Base-by-base conservation (phyloP, 2,113 vertebrate species). In the Lepus europaeus region DNA sequence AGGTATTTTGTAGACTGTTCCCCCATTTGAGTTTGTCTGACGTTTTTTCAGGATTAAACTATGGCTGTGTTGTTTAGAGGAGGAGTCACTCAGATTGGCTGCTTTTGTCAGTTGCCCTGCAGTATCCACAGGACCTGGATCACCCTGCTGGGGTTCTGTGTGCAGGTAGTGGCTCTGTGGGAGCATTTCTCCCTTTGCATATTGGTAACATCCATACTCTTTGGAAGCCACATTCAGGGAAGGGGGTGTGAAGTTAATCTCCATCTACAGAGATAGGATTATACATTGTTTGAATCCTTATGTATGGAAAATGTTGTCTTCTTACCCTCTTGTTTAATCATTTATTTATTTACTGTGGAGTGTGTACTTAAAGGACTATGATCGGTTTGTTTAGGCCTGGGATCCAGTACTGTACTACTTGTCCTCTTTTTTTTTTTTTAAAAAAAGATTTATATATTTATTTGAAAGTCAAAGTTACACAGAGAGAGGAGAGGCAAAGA, bases 261-360 rank as follows among this genome's bases (percentile, higher is more conserved):
- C 6, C 22, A 19, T 9, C 29, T 89, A 2, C 31, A 22, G 12
- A 11, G 76, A 27, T 39, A 72, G 33, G 45, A 39, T 61, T 77
- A 53, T 56, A 33, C 25, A 11, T 69, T 86, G 20, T 61, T 88
- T 72, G 45, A 86, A 84, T 90, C 84, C 14, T 93, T 82, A 51
- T 88, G 2, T 59, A 53, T 70, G 78, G 77, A 63, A 89, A 23
- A 77, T 70, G 51, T 89, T 80, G 5, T 73, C 12, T 14, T 51
- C 31, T 51, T 66, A 3, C 5, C 10, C 59, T 2, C 56, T 70
- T 29, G n/a, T 74, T 87, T 51, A 78, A 81, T 16, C 29, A 33
- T 45, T 78, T 8, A 36, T 73, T 76, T 87, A 6, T 93, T n/a
- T 73, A 6, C n/a, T 83, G 56, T 45, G 45, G 45, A 61, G 1